Conservation (phyloP, 2,888 invertebrate species). For the Synergus gifuensis region DNA sequence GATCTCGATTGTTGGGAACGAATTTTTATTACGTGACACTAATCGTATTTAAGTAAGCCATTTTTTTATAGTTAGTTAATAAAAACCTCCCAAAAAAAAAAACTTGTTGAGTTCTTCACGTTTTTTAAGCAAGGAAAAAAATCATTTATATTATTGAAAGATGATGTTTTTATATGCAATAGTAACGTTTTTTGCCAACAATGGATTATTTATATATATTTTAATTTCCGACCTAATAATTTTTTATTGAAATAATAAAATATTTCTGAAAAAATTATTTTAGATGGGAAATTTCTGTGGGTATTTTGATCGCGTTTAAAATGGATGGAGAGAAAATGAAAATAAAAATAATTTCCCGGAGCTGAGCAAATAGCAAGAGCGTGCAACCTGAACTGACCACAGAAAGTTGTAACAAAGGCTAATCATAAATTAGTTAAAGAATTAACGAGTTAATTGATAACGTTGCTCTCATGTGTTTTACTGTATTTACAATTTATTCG, state of each 20-base stretch:
- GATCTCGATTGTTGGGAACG: background rate
- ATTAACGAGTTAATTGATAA: constrained; percentile 66
- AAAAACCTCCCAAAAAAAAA: background rate
- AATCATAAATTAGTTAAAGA: constrained; percentile 64
- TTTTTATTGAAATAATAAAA: background rate
- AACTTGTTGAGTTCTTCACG: background rate
- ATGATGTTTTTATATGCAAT: background rate
- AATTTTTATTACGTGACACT: constrained; percentile 18
- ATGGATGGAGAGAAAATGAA: background rate
- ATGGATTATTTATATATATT: background rate
- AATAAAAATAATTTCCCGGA: constrained; percentile 58
- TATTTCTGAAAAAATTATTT: background rate
- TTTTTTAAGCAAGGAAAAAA: background rate
- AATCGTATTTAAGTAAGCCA: constrained; percentile 7
- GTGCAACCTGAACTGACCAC: constrained; percentile 64
- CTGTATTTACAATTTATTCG: constrained; percentile 70
- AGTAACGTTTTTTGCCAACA: background rate
- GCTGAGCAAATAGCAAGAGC: constrained; percentile 62
- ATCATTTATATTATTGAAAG: background rate
- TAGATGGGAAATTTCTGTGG: background rate
- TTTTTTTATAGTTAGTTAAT: constrained; percentile 8
- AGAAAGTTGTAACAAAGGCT: constrained; percentile 67
- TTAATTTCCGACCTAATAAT: background rate
- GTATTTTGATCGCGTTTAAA: background rate
- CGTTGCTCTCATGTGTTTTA: constrained; percentile 69